Evolutionary conservation across 2,797 vertebrate genomes (phyloP), one percentile per base, ranked within the genome.

Genomic region (Rhincodon typus): DNA sequence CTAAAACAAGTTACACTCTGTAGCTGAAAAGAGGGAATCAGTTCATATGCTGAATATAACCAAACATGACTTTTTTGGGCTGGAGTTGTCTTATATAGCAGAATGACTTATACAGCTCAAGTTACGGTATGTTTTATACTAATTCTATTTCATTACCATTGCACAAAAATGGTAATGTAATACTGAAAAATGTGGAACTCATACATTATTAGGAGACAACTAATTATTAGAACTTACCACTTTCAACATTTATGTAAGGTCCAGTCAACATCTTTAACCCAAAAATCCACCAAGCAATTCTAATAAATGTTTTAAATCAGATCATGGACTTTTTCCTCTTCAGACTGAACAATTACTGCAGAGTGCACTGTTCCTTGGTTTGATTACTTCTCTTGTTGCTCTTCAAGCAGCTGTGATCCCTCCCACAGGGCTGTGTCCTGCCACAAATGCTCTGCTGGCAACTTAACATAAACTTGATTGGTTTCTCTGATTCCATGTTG

Each of bases 141-240:
- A 53, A 74, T 17, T 25, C 46, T 94, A n/a, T 1, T 77, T 34
- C 72, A 91, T 91, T 91, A 66, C 4, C 88, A 91, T 17, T 91
- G 15, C 19, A 13, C n/a, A 69, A 90, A 93, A 69, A 25, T 30
- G 57, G 17, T 6, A 90, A 66, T 62, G 17, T n/a, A n/a, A n/a
- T 19, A 19, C 13, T n/a, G 30, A 53, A 34, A 88, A 38, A 46
- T 46, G 19, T 1, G 53, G 13, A 90, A 34, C 10, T 50, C 34
- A 30, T 4, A 62, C 38, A n/a, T 93, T 21, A 2, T 67, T 12
- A 93, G 42, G 67, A 21, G 50, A 53, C 69, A 74, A 27, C 13
- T 46, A 7, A 38, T 53, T 53, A 70, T 70, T 74, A 94, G 90
- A 95, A 95, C 94, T 95, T 95, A 95, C 94, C 46, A 50, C 53